These are phyloP conservation scores for Scleropages formosus DNA, from an alignment of 2,797 vertebrate genomes.

Conservation along the genomic window DNA sequence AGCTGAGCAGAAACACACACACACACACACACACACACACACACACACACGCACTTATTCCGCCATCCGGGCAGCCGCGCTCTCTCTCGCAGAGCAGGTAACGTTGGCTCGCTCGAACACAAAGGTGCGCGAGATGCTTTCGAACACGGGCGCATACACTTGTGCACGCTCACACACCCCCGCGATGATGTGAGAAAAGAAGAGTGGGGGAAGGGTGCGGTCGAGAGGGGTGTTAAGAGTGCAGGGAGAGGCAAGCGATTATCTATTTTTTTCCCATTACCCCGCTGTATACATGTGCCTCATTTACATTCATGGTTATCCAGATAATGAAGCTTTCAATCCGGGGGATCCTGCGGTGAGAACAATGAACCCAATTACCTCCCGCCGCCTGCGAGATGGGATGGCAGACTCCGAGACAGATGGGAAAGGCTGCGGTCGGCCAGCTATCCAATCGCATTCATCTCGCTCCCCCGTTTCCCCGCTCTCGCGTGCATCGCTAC, in stretches of 20 bases:
- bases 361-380: conserved; percentile 87
- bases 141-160: conserved; percentile 20
- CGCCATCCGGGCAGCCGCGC: conserved; percentile 20
- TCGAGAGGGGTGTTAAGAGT: conserved; percentile 3
- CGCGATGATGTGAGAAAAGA: not conserved
- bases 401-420: conserved; percentile 81
- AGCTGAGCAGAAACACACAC: not conserved
- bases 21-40: conserved; percentile 31
- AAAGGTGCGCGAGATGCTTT: conserved; percentile 29
- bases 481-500: conserved; percentile 66
- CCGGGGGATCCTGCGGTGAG: conserved; percentile 77
- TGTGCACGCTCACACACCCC: conserved; percentile 1
- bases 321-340: conserved; percentile 86
- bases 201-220: not conserved
- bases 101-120: not conserved
- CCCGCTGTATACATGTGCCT: conserved; percentile 70
- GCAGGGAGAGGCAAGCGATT: conserved; percentile 61
- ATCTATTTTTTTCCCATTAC: conserved; percentile 78
- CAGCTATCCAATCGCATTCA: conserved; percentile 81
- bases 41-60: conserved; percentile 36
- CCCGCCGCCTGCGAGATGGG: conserved; percentile 78
- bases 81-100: not conserved
- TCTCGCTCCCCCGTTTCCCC: conserved; percentile 64
- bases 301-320: conserved; percentile 85
- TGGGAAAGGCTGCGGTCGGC: conserved; percentile 76